These are phyloP conservation scores for Nixonia krombeini DNA, from an alignment of 1,140 invertebrate species.

Conservation along the genomic window DNA sequence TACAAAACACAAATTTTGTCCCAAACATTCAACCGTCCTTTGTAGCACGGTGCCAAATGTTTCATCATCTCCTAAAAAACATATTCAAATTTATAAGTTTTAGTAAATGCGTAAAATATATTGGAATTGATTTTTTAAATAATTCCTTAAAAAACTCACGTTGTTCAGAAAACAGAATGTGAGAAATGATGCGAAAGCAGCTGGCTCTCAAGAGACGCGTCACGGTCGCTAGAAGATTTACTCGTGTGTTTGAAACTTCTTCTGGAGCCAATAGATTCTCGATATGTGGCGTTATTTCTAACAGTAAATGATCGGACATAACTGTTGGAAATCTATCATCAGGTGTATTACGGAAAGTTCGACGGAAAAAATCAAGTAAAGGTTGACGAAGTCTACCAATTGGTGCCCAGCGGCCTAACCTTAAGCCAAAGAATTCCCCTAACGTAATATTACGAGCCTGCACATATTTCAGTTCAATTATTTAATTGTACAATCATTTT, in stretches of 20 bases:
- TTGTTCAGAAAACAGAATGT: too few species aligned
- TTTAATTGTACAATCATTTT: too few species aligned
- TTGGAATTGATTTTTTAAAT: too few species aligned
- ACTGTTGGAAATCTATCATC: constrained; percentile 37
- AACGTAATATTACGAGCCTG: constrained; percentile 51
- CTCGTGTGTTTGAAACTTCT: constrained; percentile 11
- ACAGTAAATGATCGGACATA: constrained; percentile 45
- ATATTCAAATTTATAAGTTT: too few species aligned
- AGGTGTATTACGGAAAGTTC: constrained; percentile 42
- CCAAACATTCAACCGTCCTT: constrained; percentile 39
- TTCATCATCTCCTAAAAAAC: too few species aligned
- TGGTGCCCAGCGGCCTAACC: constrained; percentile 33
- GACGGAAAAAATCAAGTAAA: constrained; percentile 49
- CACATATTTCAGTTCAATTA: too few species aligned
- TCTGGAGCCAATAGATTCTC: constrained; percentile 28
- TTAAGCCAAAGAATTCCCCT: constrained; percentile 41
- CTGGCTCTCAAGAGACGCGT: constrained; percentile 26
- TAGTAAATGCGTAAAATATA: too few species aligned
- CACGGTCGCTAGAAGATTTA: constrained; percentile 55
- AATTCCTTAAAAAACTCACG: too few species aligned
- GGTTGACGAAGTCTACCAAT: constrained; percentile 49
- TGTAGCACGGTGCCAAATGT: constrained; percentile 47
- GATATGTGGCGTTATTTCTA: constrained; percentile 42
- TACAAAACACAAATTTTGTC: constrained; percentile 44
- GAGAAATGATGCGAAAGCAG: constrained; percentile 10